Percentiles rank a stretch among this genome's conserved stretches.
These are phyloP conservation scores for Drosophila meridionalis DNA, from an alignment of 2,888 invertebrate genomes.

Conservation along the genomic window DNA sequence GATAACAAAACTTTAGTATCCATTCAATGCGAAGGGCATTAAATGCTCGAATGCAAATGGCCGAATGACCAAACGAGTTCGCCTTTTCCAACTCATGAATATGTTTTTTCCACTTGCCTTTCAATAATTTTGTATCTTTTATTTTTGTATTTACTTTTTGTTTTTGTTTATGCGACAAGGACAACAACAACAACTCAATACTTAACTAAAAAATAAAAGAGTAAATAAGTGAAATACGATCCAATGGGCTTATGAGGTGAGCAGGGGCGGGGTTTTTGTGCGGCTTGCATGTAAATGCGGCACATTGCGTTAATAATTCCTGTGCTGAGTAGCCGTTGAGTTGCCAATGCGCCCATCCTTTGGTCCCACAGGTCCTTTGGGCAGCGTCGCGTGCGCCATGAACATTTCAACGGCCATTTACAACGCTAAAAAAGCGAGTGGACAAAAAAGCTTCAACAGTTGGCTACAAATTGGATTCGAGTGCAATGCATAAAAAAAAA, in stretches of 20 bases:
- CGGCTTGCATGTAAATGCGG: constrained; percentile 58
- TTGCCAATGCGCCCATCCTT: constrained; percentile 26
- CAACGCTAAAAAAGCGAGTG: constrained; percentile 29
- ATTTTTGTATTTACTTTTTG: constrained; percentile 1
- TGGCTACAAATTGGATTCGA: constrained; percentile 40
- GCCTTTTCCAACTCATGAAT: constrained; percentile 10
- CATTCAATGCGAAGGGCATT: constrained; percentile 16
- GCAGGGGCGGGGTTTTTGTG: constrained; percentile 5
- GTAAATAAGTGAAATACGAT: constrained; percentile 38
- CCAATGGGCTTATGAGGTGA: constrained; percentile 1
- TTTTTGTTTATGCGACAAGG: constrained; percentile 13
- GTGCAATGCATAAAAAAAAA: neutral
- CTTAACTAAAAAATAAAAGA: constrained; percentile 58
- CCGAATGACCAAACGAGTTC: neutral
- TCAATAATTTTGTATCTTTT: neutral
- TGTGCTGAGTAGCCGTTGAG: constrained; percentile 68
- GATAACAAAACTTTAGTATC: neutral
- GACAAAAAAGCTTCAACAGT: constrained; percentile 34
- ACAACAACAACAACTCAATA: constrained; percentile 53
- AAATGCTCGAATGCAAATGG: constrained; percentile 19
- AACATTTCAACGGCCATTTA: constrained; percentile 56
- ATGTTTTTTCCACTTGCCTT: constrained; percentile 32
- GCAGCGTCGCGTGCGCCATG: constrained; percentile 50
- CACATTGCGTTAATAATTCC: constrained; percentile 73
- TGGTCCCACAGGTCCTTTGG: constrained; percentile 18